Evolutionary conservation across 1,140 invertebrate species (phyloP).

Genomic region (Grapholita molesta): DNA sequence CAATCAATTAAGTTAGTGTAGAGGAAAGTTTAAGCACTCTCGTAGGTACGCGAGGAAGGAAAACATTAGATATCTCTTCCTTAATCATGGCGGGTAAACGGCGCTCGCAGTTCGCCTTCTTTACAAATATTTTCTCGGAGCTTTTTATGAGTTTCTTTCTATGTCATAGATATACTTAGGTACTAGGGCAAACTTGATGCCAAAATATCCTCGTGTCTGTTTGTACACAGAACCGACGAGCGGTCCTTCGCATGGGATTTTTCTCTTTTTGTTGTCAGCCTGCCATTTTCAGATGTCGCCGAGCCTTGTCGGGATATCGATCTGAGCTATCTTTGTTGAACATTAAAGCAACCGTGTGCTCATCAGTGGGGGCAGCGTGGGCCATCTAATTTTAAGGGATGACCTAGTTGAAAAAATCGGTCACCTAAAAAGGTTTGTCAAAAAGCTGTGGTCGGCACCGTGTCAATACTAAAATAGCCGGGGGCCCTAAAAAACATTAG

Average conservation of each 20-base stretch:
- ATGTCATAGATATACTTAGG: conserved; percentile 27
- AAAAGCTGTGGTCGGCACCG: conserved; percentile 23
- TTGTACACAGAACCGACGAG: conserved; percentile 31
- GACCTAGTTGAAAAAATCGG: conserved; percentile 67
- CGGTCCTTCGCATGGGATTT: conserved; percentile 29
- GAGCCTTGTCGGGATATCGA: conserved; percentile 44
- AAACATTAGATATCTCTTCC: conserved; percentile 45
- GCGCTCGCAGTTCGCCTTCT: conserved; percentile 29
- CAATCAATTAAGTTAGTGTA: conserved; percentile 22
- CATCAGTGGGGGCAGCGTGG: conserved; percentile 34
- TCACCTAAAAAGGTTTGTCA: conserved; percentile 44
- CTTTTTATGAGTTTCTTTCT: conserved; percentile 43
- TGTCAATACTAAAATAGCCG: conserved; percentile 1
- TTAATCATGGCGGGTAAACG: conserved; percentile 45
- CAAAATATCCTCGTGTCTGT: conserved; percentile 32
- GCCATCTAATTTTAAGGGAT: conserved; percentile 64
- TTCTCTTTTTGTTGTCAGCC: conserved; percentile 29
- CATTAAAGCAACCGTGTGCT: conserved; percentile 40
- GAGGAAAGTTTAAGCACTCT: conserved; percentile 25
- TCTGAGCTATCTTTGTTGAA: conserved; percentile 50
- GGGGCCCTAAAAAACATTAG: not conserved
- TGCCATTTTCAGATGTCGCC: conserved; percentile 27
- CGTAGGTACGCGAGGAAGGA: conserved; percentile 33
- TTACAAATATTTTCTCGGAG: conserved; percentile 46
- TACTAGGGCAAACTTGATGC: conserved; percentile 34